phyloP scores from a whole-genome alignment of 2,113 vertebrate species.

The Gasterosteus aculeatus region DNA sequence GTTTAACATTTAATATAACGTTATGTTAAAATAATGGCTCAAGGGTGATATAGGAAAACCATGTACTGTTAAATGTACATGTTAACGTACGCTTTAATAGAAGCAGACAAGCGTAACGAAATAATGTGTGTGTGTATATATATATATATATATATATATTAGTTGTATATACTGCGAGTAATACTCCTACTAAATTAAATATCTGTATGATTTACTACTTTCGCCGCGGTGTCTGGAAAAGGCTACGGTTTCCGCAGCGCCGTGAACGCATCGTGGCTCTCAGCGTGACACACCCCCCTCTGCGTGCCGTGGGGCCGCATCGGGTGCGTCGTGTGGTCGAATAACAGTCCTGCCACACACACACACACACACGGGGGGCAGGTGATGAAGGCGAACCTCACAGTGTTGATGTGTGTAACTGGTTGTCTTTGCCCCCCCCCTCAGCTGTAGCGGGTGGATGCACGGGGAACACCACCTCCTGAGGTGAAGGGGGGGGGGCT shows the following conservation, averaged over 20 bases:
- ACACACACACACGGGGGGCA: too few relatives aligned
- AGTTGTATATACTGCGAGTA: background rate
- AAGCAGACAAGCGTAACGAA: too few relatives aligned
- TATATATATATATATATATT: background rate
- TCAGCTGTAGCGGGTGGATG: background rate
- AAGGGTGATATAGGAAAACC: too few relatives aligned
- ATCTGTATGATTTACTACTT: too few relatives aligned
- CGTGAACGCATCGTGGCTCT: conserved; percentile 38
- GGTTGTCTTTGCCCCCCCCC: too few relatives aligned
- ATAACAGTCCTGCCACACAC: background rate
- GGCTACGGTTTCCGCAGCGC: background rate
- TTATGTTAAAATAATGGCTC: too few relatives aligned
- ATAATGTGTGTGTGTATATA: too few relatives aligned
- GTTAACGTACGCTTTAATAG: too few relatives aligned
- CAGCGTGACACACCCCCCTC: conserved; percentile 66
- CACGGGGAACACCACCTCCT: background rate
- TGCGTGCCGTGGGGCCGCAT: conserved; percentile 42
- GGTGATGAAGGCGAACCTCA: too few relatives aligned
- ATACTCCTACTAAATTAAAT: background rate
- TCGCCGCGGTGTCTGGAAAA: background rate
- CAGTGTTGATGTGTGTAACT: too few relatives aligned
- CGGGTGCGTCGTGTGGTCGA: conserved; percentile 31
- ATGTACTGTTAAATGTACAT: too few relatives aligned
- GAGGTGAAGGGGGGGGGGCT: background rate
- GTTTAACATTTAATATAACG: too few relatives aligned